Base-by-base conservation (phyloP, 2,888 invertebrate species). In the Melieria picta region DNA sequence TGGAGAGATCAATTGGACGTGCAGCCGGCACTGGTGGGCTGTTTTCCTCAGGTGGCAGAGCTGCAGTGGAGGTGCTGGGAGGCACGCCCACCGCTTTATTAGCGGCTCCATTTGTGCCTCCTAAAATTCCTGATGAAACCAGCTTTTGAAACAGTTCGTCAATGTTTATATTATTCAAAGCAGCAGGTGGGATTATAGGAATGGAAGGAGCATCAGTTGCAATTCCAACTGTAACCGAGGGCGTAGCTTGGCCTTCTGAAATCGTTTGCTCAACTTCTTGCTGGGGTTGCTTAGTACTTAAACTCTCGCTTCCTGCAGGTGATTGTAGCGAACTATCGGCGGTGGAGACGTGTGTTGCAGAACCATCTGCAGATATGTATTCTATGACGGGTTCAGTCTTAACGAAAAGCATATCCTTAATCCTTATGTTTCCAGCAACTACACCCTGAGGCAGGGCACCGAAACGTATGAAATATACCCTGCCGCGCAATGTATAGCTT, bases 61-160 rank as follows among this genome's bases (percentile, higher is more conserved):
- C 69, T 70, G 74, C 61, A 6, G 62, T 42, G 13, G 71, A 13
- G 30, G 72, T 74, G 1, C 69, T 61, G 46, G 60, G 67, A 4
- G 71, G n/a, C 10, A 72, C 60, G 11, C n/a, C 46, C 11, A 46
- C 46, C 2, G 52, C 47, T 7, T 43, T 11, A 11, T 71, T 47
- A 43, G 61, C 58, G 5, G 63, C 45, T 13, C 76, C 65, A 43
- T 45, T 65, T 58, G 61, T 73, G 52, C 72, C 79, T 16, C 82
- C 90, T 50, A 95, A 90, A 64, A 95, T 92, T n/a, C 95, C 97
- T 3, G 94, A 93, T 0, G 93, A 93, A 1, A 97, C 92, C 7
- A 98, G 87, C 85, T 95, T 94, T 74, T 94, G 92, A 83, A 96
- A 94, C 46, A 98, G 87, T 77, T 95, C 94, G 74, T 91, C 93